Conservation (phyloP, 2,888 invertebrate genomes). For the Acronicta alni region DNA sequence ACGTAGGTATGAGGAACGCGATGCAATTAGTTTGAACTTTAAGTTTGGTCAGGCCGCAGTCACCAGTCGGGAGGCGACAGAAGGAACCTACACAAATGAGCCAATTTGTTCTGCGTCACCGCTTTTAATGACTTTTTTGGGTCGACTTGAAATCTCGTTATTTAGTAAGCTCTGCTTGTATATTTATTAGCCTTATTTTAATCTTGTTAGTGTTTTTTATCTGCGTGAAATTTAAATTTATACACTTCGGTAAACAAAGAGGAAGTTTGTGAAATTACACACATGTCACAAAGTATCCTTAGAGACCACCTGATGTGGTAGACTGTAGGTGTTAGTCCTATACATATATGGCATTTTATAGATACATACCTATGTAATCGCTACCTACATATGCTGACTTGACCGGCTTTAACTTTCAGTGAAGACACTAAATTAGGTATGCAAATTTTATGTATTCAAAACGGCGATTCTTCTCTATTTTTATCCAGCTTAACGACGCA, state of each 20-base stretch:
- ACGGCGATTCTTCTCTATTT: conserved; percentile 66
- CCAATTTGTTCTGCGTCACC: conserved; percentile 69
- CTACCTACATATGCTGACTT: background rate
- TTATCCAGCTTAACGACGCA: conserved; percentile 70
- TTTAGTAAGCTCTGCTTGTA: conserved; percentile 59
- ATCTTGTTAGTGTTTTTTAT: conserved; percentile 44
- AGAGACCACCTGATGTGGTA: conserved; percentile 1
- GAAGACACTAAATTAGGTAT: conserved; percentile 62
- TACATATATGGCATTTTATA: too few species aligned
- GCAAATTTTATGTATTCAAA: conserved; percentile 70
- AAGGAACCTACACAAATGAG: conserved; percentile 59
- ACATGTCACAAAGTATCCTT: background rate
- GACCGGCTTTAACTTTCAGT: background rate
- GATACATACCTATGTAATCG: background rate
- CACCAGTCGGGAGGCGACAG: conserved; percentile 33
- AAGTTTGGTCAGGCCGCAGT: conserved; percentile 55
- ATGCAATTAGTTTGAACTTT: conserved; percentile 65
- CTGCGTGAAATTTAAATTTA: conserved; percentile 20
- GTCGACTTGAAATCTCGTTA: conserved; percentile 62
- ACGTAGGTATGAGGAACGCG: conserved; percentile 54
- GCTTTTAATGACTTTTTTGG: conserved; percentile 69
- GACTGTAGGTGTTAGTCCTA: too few species aligned
- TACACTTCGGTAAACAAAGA: conserved; percentile 7
- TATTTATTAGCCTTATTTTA: conserved; percentile 60
- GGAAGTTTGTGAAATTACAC: conserved; percentile 11